Conservation (phyloP, 2,113 vertebrate species). For the Gadus chalcogrammus region DNA sequence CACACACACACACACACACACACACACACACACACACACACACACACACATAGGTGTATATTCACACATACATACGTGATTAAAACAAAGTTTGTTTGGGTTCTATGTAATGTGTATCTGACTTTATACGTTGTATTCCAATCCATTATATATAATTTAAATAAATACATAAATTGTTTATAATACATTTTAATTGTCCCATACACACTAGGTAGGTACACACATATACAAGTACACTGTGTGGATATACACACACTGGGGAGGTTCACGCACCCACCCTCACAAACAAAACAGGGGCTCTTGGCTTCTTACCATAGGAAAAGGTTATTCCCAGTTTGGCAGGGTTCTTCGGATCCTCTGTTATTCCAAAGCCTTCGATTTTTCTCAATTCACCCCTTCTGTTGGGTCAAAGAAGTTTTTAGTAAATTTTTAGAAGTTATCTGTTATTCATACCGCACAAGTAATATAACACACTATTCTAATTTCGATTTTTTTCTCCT, state of each 20-base stretch:
- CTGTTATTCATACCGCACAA: neutral
- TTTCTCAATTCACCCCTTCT: conserved; percentile 75
- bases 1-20: neutral
- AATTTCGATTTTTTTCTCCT: neutral
- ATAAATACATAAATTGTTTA: too few species aligned
- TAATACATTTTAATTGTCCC: too few species aligned
- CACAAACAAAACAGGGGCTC: neutral
- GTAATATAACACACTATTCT: neutral
- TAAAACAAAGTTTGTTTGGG: too few species aligned
- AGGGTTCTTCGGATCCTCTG: conserved; percentile 75
- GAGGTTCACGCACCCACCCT: neutral
- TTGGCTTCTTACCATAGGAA: conserved; percentile 76
- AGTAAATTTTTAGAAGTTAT: conserved; percentile 4
- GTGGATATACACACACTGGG: neutral
- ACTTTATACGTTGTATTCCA: too few species aligned
- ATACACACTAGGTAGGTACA: neutral
- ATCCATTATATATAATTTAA: too few species aligned
- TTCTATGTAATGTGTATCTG: too few species aligned
- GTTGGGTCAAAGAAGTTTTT: conserved; percentile 19
- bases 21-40: neutral
- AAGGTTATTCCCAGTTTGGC: conserved; percentile 86
- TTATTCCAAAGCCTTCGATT: conserved; percentile 77
- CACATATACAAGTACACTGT: neutral
- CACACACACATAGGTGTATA: neutral
- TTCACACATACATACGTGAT: neutral